Percentiles rank a stretch among this genome's conserved stretches.
Conservation (phyloP, 2,797 vertebrate genomes). For the Coluber constrictor region DNA sequence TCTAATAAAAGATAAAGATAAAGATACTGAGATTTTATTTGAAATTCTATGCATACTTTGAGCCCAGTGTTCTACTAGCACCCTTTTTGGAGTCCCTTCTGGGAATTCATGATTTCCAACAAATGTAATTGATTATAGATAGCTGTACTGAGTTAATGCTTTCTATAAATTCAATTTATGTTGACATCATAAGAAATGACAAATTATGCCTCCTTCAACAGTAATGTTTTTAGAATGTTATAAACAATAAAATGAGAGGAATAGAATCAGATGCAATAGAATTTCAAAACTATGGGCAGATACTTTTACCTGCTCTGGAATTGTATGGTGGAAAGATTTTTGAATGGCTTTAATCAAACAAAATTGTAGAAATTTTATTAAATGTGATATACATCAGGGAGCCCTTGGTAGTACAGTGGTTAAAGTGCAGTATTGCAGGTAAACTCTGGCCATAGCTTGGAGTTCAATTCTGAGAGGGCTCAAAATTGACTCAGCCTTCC, state of each 20-base stretch:
- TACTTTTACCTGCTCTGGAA: neutral
- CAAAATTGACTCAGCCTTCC: neutral
- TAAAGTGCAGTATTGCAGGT: neutral
- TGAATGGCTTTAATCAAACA: neutral
- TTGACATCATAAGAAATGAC: neutral
- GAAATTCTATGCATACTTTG: neutral
- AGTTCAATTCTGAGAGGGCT: neutral
- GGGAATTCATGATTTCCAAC: neutral
- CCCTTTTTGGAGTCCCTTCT: accelerated
- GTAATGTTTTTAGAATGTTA: neutral
- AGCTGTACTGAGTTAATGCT: neutral
- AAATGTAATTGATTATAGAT: neutral
- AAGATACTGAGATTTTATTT: neutral
- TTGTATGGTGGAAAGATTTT: neutral
- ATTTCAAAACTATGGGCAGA: neutral
- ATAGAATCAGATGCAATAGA: neutral
- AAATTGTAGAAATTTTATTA: neutral
- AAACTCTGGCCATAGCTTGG: neutral
- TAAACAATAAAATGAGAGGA: neutral
- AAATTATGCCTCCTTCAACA: neutral
- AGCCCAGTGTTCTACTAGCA: neutral
- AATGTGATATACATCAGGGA: neutral
- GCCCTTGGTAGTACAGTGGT: neutral
- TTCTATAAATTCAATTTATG: neutral
- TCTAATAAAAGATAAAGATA: too few relatives aligned